Base-by-base conservation (phyloP, 35 echinoderm and acorn worm species). In the Lytechinus variegatus region DNA sequence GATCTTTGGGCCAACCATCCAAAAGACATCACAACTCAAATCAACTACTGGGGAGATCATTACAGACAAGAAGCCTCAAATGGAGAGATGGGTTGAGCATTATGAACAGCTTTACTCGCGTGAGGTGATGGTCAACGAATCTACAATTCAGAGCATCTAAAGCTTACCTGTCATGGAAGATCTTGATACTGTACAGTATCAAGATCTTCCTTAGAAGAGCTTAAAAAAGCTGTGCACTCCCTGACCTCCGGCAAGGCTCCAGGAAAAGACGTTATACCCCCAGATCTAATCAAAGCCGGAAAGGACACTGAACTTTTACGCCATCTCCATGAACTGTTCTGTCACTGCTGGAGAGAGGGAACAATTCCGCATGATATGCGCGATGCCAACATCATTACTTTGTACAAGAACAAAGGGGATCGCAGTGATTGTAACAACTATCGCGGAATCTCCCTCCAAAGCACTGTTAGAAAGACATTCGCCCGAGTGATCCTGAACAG, bases 321-420 rank as follows among this genome's bases (percentile, higher is more conserved):
- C 91, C 97, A 44, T 9, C 87, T 97, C 9, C 28, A 95, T 60
- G 91, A 97, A 14, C 95, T 97, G 9, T 91, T 97, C 33, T 95
- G 95, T 86, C 55, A 56, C 5, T 56, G 55, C 55, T 56, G 55
- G 55, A 56, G n/a, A 56, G 55, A 56, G 55, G 55, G 55, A 56
- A 56, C 55, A 10, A 56, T 56, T 56, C 55, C 55, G 10, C 55
- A 56, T 56, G 55, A 56, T 56, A 56, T 56, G 55, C 55, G 5
- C 10, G 55, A 56, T 56, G 55, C 55, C 10, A 56, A 56, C 55
- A 56, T 56, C 55, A 54, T 96, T 24, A 95, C 95, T 10, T 95
- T 96, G 12, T 97, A 54, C 79, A 96, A 97, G 54, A 97, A 96
- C 79, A 96, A 97, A 89, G 94, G 95, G 10, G 95, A 95, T 52